Evolutionary conservation across 2,888 invertebrate species (phyloP).

Genomic region (Dasysyrphus albostriatus): DNA sequence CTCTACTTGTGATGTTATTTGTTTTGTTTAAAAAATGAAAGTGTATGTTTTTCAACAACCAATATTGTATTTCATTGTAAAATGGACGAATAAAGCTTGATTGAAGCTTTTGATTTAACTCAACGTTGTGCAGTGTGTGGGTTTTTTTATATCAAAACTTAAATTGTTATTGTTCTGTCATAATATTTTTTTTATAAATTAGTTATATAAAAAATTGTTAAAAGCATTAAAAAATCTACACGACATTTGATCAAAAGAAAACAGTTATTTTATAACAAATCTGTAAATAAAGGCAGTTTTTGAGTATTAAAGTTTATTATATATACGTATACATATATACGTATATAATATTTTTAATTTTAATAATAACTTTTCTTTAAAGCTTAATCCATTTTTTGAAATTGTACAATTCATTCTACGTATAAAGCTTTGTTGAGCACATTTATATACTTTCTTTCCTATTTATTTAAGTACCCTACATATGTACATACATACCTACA

Average conservation of each 20-base stretch:
- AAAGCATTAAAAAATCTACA: slow-evolving; percentile 42
- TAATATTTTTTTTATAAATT: neutral
- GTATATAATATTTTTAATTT: neutral
- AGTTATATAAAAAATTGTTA: slow-evolving; percentile 6
- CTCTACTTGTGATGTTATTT: slow-evolving; percentile 8
- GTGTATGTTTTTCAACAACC: slow-evolving; percentile 54
- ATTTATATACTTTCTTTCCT: slow-evolving; percentile 36
- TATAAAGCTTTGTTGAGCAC: slow-evolving; percentile 72
- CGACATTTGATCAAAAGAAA: slow-evolving; percentile 19
- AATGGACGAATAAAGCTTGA: slow-evolving; percentile 64
- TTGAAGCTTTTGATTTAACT: slow-evolving; percentile 46
- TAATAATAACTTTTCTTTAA: slow-evolving; percentile 34
- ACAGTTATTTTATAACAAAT: slow-evolving; percentile 22
- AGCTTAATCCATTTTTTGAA: slow-evolving; percentile 49
- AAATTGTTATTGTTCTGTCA: slow-evolving; percentile 28
- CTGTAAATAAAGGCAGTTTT: slow-evolving; percentile 69
- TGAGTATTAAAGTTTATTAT: slow-evolving; percentile 34
- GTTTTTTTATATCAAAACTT: slow-evolving; percentile 19
- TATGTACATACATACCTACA: too few species aligned
- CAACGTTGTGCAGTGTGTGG: slow-evolving; percentile 15
- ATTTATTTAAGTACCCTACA: slow-evolving; percentile 61
- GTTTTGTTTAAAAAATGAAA: neutral
- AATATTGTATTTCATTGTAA: slow-evolving; percentile 52
- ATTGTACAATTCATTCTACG: slow-evolving; percentile 58
- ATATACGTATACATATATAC: too few species aligned